phyloP scores from a whole-genome alignment of 2,113 vertebrate genomes.

The Myrmecobius fasciatus region DNA sequence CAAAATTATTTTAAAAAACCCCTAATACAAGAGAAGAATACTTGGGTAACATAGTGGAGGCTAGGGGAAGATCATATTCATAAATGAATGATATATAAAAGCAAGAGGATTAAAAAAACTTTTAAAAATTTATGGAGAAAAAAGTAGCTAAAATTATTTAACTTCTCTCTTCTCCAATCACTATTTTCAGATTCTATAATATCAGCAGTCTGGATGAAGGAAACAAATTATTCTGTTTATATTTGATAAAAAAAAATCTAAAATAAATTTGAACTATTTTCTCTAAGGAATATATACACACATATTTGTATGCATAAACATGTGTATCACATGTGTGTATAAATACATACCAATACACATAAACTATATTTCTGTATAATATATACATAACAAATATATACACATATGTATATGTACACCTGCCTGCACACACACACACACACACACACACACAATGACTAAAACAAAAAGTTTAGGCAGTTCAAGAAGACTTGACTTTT shows the following conservation, averaged over 20 bases:
- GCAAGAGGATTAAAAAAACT: not conserved
- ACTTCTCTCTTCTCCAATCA: not conserved
- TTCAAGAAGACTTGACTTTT: conserved; percentile 2
- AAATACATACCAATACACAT: not conserved
- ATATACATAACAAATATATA: too few species aligned
- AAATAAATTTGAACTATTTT: conserved; percentile 5
- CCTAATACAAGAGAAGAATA: not conserved
- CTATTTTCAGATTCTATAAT: not conserved
- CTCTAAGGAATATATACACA: not conserved
- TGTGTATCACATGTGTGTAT: not conserved
- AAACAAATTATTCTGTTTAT: conserved; percentile 15
- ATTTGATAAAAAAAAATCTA: conserved; percentile 2
- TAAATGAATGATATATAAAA: not conserved
- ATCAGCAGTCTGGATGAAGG: conserved; percentile 11
- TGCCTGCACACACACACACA: too few species aligned
- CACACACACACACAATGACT: not conserved
- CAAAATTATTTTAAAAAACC: not conserved
- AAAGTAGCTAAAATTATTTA: not conserved
- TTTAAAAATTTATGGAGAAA: not conserved
- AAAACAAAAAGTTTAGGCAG: conserved; percentile 17
- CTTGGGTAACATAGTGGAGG: not conserved
- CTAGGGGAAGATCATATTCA: not conserved
- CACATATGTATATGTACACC: too few species aligned
- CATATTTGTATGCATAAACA: too few species aligned
- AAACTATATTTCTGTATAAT: too few species aligned